phyloP scores from a whole-genome alignment of 2,888 invertebrate genomes.

The Encarsia formosa region DNA sequence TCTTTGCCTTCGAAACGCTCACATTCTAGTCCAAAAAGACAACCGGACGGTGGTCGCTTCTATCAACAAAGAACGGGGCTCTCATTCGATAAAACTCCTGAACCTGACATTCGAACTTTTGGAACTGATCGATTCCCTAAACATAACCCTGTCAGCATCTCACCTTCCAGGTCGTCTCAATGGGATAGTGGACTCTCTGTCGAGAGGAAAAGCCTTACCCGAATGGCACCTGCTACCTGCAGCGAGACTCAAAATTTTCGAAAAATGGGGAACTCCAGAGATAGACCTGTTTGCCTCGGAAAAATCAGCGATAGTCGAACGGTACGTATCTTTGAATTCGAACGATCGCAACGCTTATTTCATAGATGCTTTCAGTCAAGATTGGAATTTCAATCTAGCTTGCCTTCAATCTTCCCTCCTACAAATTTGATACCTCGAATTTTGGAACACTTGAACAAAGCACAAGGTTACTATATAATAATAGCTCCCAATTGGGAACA shows the following conservation, averaged over 20 bases:
- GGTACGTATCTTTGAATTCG: conserved; percentile 16
- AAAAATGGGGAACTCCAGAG: conserved; percentile 24
- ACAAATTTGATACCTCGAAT: conserved; percentile 25
- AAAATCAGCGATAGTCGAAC: conserved; percentile 18
- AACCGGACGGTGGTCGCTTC: conserved; percentile 22
- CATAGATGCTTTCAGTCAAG: conserved; percentile 23
- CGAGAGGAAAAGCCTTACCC: conserved; percentile 20
- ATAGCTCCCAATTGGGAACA: no score
- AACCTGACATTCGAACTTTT: conserved; percentile 20
- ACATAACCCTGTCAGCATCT: conserved; percentile 28
- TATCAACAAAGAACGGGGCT: conserved; percentile 25
- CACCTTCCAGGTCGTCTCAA: no score
- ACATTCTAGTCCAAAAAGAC: conserved; percentile 24
- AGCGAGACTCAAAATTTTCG: conserved; percentile 25
- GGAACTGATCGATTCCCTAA: conserved; percentile 7
- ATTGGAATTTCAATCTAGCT: conserved; percentile 18
- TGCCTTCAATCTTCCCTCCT: conserved; percentile 27
- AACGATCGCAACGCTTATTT: conserved; percentile 17
- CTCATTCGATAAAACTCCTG: conserved; percentile 17
- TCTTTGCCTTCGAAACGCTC: conserved; percentile 4
- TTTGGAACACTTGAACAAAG: conserved; percentile 20
- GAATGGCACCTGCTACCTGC: conserved; percentile 25
- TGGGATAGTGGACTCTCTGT: conserved; percentile 36
- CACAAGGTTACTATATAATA: conserved; percentile 11
- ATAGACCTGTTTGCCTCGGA: conserved; percentile 27